These are phyloP conservation scores for Nothocercus julius DNA, from an alignment of 2,113 vertebrate species.

Conservation along the genomic window DNA sequence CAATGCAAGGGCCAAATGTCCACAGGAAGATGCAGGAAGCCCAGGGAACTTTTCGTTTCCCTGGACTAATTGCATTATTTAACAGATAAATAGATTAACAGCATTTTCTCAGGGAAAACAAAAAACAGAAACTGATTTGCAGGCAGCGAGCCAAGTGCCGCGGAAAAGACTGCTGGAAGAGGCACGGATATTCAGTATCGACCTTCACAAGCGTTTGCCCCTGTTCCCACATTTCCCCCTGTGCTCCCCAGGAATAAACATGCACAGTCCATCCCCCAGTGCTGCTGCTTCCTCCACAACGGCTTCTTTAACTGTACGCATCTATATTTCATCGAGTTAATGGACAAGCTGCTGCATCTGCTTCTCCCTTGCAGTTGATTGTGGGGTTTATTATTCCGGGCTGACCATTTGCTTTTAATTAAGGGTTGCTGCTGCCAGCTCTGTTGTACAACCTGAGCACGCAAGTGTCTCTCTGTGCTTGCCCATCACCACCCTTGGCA, in stretches of 20 bases:
- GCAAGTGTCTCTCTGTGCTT: too few relatives aligned
- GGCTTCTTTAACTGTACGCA: not conserved
- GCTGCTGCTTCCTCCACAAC: not conserved
- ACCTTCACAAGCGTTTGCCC: not conserved
- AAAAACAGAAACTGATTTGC: not conserved
- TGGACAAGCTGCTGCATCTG: not conserved
- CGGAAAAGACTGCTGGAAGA: not conserved
- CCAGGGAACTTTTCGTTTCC: not conserved
- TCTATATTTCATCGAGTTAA: not conserved
- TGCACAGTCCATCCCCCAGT: not conserved
- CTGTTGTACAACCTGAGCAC: too few relatives aligned
- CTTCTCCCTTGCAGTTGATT: not conserved
- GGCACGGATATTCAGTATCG: not conserved
- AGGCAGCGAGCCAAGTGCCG: not conserved
- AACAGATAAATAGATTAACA: not conserved
- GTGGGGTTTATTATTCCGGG: not conserved
- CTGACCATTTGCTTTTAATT: not conserved
- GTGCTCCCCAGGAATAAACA: not conserved
- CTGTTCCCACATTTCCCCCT: not conserved
- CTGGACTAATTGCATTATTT: not conserved
- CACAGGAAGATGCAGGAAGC: not conserved
- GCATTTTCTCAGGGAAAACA: not conserved
- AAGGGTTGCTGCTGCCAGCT: not conserved
- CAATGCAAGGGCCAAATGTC: fast-evolving
- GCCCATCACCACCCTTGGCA: too few relatives aligned